phyloP scores from a whole-genome alignment of 1,140 invertebrate species.

The Aplysia californica region DNA sequence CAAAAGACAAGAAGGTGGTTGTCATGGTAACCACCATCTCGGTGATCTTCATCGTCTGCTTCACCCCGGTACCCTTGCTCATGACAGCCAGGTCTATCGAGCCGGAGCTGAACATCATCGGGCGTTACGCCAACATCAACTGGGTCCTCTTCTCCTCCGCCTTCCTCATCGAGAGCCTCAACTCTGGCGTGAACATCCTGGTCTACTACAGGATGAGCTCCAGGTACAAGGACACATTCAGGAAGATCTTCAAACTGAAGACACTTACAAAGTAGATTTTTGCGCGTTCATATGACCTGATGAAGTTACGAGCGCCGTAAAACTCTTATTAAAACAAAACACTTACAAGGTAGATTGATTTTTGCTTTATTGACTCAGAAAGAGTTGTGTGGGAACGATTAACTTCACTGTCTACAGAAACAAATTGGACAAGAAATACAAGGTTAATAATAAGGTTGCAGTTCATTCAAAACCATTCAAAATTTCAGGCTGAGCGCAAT shows the following conservation, averaged over 20 bases:
- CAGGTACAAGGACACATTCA: conserved; percentile 21
- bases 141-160: not conserved
- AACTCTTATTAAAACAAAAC: too few relatives aligned
- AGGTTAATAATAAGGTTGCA: too few relatives aligned
- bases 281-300: too few relatives aligned
- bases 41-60: not conserved
- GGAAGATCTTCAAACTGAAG: conserved; percentile 13
- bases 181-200: conserved; percentile 26
- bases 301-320: too few relatives aligned
- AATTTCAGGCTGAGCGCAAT: too few relatives aligned
- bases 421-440: too few relatives aligned
- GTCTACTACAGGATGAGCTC: conserved; percentile 30
- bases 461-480: too few relatives aligned
- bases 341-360: too few relatives aligned
- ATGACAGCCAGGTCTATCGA: not conserved
- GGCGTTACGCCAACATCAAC: not conserved
- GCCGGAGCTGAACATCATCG: not conserved
- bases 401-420: too few relatives aligned
- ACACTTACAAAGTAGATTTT: too few relatives aligned
- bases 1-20: not conserved
- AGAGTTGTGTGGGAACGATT: too few relatives aligned
- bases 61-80: not conserved
- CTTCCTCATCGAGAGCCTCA: not conserved
- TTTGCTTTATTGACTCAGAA: too few relatives aligned
- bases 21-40: not conserved